Percentiles rank a stretch among this genome's conserved stretches.
Evolutionary conservation across 2,797 vertebrate species (phyloP).

Genomic region (Perodicticus potto): DNA sequence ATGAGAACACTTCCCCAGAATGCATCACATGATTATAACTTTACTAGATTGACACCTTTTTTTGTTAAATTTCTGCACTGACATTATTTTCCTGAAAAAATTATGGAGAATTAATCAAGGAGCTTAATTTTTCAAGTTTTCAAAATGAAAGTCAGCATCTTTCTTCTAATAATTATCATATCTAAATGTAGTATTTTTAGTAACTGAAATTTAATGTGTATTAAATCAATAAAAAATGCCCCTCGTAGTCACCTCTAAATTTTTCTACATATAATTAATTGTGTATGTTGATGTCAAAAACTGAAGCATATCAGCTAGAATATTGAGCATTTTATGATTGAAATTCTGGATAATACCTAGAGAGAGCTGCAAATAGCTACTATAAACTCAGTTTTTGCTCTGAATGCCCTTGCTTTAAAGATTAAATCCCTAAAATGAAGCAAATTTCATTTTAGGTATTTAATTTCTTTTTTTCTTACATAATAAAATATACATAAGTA

Average conservation of each 20-base stretch:
- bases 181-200: background rate
- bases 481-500: constrained; percentile 78
- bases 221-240: constrained; percentile 11
- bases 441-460: constrained; percentile 64
- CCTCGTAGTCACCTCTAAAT: constrained; percentile 68
- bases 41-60: background rate
- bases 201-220: background rate
- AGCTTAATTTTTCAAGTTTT: constrained; percentile 15
- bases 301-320: background rate
- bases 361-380: constrained; percentile 28
- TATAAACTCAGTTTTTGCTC: constrained; percentile 42
- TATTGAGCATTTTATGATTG: constrained; percentile 8
- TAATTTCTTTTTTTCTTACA: constrained; percentile 75
- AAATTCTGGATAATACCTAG: constrained; percentile 59
- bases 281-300: constrained; percentile 26
- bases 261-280: constrained; percentile 66
- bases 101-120: background rate
- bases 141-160: background rate
- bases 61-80: background rate
- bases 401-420: constrained; percentile 69
- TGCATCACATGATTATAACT: background rate
- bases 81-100: background rate
- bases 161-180: background rate
- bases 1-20: background rate
- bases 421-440: constrained; percentile 56